Evolutionary conservation across 1,140 invertebrate species (phyloP).

Genomic region (Microplitis demolitor): DNA sequence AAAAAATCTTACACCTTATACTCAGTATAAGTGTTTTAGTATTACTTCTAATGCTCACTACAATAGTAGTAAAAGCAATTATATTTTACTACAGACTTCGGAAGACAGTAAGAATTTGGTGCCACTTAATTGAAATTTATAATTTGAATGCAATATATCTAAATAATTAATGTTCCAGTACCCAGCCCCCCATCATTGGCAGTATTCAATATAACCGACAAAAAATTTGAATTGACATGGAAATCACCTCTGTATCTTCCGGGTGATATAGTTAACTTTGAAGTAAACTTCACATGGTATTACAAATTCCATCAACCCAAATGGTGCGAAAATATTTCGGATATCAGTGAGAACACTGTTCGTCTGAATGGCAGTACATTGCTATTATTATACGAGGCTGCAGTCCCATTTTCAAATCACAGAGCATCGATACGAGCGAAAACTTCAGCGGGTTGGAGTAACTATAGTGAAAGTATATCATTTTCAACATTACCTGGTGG

Average conservation of each 20-base stretch:
- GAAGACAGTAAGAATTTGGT: slow-evolving; percentile 37
- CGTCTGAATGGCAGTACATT: slow-evolving; percentile 14
- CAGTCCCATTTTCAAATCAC: slow-evolving; percentile 39
- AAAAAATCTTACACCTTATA: slow-evolving; percentile 39
- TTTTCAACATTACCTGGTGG: slow-evolving; percentile 31
- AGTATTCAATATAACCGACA: slow-evolving; percentile 32
- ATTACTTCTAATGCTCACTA: slow-evolving; percentile 30
- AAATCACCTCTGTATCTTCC: slow-evolving; percentile 39
- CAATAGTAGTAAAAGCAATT: slow-evolving; percentile 32
- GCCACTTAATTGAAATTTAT: not conserved
- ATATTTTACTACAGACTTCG: slow-evolving; percentile 28
- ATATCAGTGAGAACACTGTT: not conserved
- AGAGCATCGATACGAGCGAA: slow-evolving; percentile 39
- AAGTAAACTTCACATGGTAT: slow-evolving; percentile 42
- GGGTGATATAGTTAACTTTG: slow-evolving; percentile 39
- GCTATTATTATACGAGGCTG: slow-evolving; percentile 26
- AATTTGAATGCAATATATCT: not conserved
- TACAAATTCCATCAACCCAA: slow-evolving; percentile 33
- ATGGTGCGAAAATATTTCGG: not conserved
- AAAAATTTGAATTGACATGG: slow-evolving; percentile 43
- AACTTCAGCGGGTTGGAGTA: slow-evolving; percentile 46
- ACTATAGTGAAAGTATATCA: slow-evolving; percentile 25
- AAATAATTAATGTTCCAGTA: slow-evolving; percentile 34
- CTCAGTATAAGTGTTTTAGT: slow-evolving; percentile 40
- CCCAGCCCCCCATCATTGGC: slow-evolving; percentile 34